Conservation (phyloP, 2,888 invertebrate genomes). For the Thalpophila matura region DNA sequence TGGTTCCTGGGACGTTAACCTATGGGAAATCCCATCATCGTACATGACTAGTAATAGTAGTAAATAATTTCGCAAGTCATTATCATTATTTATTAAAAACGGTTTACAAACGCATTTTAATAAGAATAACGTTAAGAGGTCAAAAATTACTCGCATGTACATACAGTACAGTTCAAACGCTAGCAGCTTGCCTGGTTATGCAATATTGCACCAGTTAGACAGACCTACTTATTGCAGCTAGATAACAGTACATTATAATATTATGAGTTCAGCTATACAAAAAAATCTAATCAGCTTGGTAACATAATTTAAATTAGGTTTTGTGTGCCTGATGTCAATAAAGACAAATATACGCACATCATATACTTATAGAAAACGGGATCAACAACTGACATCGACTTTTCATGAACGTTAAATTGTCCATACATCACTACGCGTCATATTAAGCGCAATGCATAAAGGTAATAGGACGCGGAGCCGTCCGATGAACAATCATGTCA, state of each 20-base stretch:
- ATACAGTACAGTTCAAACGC: slow-evolving; percentile 22
- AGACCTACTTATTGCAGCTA: not conserved
- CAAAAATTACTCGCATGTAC: slow-evolving; percentile 17
- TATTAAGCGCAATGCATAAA: slow-evolving; percentile 8
- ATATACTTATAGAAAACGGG: too few species aligned
- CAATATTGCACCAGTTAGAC: slow-evolving; percentile 29
- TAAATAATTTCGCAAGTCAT: too few species aligned
- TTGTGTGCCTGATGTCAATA: too few species aligned
- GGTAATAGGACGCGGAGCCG: not conserved
- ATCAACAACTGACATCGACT: not conserved
- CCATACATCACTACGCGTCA: slow-evolving; percentile 16
- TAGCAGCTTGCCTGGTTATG: slow-evolving; percentile 33
- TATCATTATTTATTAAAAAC: too few species aligned
- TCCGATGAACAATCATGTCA: slow-evolving; percentile 33
- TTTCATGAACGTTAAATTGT: not conserved
- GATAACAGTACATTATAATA: slow-evolving; percentile 18
- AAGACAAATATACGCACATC: too few species aligned
- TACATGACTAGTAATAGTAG: too few species aligned
- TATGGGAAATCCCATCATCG: too few species aligned
- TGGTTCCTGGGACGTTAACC: too few species aligned
- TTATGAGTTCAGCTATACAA: not conserved
- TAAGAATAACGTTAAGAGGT: too few species aligned
- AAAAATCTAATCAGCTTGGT: too few species aligned
- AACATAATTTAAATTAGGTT: too few species aligned
- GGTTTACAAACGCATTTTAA: too few species aligned